phyloP scores from a whole-genome alignment of 2,797 vertebrate species.

The Etheostoma perlongum region DNA sequence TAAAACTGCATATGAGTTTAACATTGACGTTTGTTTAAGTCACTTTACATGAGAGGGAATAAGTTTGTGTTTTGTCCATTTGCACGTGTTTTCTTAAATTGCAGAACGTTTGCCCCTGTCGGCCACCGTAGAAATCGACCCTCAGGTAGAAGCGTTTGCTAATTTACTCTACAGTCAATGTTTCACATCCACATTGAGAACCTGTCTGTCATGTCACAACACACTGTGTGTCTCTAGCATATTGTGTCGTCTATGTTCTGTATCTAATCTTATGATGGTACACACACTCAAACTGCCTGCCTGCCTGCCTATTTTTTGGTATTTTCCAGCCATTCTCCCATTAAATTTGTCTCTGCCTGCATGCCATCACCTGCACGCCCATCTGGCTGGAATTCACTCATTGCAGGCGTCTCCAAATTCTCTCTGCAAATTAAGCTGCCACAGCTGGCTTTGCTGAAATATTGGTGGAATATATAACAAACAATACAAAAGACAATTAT shows the following conservation, averaged over 20 bases:
- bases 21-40: too few relatives aligned
- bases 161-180: not conserved
- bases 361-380: conserved; percentile 37
- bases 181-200: conserved; percentile 18
- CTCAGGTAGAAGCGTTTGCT: conserved; percentile 4
- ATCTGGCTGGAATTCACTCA: conserved; percentile 5
- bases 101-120: too few relatives aligned
- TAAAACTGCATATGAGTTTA: too few relatives aligned
- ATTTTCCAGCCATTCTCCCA: conserved; percentile 37
- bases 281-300: conserved; percentile 35
- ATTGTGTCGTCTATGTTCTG: conserved; percentile 53
- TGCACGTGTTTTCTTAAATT: too few relatives aligned
- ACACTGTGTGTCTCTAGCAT: conserved; percentile 33
- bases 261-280: conserved; percentile 46
- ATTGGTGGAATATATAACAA: not conserved
- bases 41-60: too few relatives aligned
- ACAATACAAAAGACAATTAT: conserved; percentile 4
- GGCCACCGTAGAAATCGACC: not conserved
- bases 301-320: conserved; percentile 19
- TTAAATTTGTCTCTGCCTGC: conserved; percentile 23
- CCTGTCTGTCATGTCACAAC: conserved; percentile 11
- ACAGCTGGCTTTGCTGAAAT: conserved; percentile 26
- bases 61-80: too few relatives aligned
- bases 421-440: conserved; percentile 15
- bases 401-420: conserved; percentile 1